These are phyloP conservation scores for Allacma fusca DNA, from an alignment of 2,888 invertebrate genomes.

Conservation along the genomic window DNA sequence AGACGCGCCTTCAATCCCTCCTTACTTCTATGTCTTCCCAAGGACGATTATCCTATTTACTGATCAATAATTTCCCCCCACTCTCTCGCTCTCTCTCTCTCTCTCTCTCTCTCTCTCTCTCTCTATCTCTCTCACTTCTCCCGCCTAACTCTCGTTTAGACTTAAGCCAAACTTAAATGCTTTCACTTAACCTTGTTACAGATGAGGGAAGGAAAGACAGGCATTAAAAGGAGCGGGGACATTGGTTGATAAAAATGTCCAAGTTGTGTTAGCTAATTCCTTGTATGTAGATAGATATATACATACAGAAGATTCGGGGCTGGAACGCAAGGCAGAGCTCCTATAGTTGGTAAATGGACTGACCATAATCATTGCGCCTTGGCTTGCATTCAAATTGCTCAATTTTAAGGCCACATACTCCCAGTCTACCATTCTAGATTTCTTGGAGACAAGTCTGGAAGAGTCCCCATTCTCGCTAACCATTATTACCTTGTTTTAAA, in stretches of 20 bases:
- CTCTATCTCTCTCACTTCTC: no score
- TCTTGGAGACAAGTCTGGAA: neutral
- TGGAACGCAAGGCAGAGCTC: neutral
- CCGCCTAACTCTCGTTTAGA: no score
- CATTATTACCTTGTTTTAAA: conserved; percentile 16
- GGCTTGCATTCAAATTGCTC: conserved; percentile 13
- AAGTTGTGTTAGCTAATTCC: no score
- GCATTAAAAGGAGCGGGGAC: no score
- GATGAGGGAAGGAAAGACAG: neutral
- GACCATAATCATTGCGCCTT: conserved; percentile 10
- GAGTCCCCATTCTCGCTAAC: neutral
- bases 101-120: neutral
- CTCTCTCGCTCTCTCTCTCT: neutral
- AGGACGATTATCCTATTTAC: conserved; percentile 7
- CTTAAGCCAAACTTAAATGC: neutral
- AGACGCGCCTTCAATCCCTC: conserved; percentile 12
- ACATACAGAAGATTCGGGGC: no score
- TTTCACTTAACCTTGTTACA: neutral
- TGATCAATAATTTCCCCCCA: conserved; percentile 3
- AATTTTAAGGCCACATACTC: neutral
- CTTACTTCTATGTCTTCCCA: conserved; percentile 4
- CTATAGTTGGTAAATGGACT: neutral
- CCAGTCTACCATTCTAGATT: neutral
- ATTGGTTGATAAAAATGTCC: neutral
- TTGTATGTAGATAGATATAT: no score